Percentiles rank a stretch among this genome's conserved stretches.
Conservation (phyloP, 2,797 vertebrate genomes). For the Rhinogobio ventralis region DNA sequence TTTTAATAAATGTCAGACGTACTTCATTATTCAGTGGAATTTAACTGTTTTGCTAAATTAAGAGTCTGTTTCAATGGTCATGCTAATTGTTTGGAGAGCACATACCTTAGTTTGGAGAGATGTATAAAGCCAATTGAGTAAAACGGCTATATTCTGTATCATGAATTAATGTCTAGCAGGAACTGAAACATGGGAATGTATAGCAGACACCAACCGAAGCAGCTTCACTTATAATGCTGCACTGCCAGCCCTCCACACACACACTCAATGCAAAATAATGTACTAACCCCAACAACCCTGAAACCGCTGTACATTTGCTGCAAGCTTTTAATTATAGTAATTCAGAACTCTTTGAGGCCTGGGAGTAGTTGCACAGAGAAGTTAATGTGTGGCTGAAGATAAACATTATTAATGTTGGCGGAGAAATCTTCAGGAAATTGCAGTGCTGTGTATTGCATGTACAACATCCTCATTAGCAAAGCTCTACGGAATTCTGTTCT, state of each 20-base stretch:
- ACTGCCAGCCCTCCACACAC: slow-evolving; percentile 9
- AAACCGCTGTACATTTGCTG: slow-evolving; percentile 32
- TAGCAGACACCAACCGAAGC: neutral
- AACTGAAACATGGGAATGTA: neutral
- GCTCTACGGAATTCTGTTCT: slow-evolving; percentile 35
- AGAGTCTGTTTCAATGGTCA: slow-evolving; percentile 4
- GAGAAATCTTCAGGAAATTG: slow-evolving; percentile 29
- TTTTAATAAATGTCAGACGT: neutral
- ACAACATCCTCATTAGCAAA: slow-evolving; percentile 52
- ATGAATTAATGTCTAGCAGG: slow-evolving; percentile 7
- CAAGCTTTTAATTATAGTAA: slow-evolving; percentile 47
- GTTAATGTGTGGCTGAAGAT: slow-evolving; percentile 44
- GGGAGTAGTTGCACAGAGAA: slow-evolving; percentile 16
- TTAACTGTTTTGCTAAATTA: slow-evolving; percentile 10
- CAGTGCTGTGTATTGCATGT: slow-evolving; percentile 1
- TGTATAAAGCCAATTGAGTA: neutral
- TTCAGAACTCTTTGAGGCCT: slow-evolving; percentile 19
- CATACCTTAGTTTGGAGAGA: neutral
- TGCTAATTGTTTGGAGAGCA: neutral
- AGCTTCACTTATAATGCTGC: neutral
- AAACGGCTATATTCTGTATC: neutral
- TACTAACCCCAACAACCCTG: slow-evolving; percentile 28
- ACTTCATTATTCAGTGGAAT: neutral
- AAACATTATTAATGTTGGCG: slow-evolving; percentile 30
- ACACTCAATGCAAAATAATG: slow-evolving; percentile 19